phyloP scores from a whole-genome alignment of 2,888 invertebrate species.

The Hyposoter dolosus region DNA sequence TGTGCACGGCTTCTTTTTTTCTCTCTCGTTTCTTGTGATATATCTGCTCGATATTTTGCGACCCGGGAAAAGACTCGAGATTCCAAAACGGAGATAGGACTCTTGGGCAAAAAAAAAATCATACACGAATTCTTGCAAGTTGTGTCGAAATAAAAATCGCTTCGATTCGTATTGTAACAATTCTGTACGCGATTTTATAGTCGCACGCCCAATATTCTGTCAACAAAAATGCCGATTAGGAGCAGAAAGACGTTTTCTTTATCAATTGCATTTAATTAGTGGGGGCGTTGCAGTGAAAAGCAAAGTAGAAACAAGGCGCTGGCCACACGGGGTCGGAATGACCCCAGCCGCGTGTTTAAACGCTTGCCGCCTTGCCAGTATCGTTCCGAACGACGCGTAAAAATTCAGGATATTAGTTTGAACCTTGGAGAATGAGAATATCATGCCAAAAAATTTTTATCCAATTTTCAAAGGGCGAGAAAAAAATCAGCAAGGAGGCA shows the following conservation, averaged over 20 bases:
- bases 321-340: no score
- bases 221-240: not conserved
- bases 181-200: not conserved
- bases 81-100: constrained; percentile 1
- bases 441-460: no score
- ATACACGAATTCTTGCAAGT: constrained; percentile 27
- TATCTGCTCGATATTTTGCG: constrained; percentile 48
- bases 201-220: not conserved
- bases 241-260: not conserved
- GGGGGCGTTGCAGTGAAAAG: not conserved
- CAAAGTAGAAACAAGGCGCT: not conserved
- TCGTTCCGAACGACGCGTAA: no score
- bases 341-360: no score
- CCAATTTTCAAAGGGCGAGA: no score
- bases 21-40: constrained; percentile 18
- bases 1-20: constrained; percentile 33
- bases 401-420: no score
- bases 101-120: not conserved
- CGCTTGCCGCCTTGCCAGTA: no score
- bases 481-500: no score
- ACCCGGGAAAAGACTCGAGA: not conserved
- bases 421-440: no score
- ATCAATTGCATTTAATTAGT: not conserved
- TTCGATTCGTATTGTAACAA: not conserved
- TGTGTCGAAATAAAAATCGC: constrained; percentile 16